Conservation (phyloP, 2,888 invertebrate genomes). For the Sphaerophoria taeniata region DNA sequence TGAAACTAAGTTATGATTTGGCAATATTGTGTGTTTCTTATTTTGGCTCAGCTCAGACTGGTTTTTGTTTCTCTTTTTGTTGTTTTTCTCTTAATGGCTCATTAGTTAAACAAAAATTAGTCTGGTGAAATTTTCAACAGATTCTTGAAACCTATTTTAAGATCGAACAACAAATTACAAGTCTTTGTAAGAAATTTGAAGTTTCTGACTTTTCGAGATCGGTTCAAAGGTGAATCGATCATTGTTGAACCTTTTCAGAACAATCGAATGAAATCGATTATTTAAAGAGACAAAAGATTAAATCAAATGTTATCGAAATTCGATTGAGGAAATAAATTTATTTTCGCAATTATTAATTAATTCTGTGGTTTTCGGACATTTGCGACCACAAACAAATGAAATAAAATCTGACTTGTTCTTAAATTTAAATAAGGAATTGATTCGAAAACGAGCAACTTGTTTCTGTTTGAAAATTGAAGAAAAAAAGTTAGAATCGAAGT, state of each 20-base stretch:
- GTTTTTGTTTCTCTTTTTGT: constrained; percentile 21
- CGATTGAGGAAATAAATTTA: constrained; percentile 19
- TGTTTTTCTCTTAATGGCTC: constrained; percentile 35
- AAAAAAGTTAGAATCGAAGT: not conserved
- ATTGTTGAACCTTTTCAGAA: no score
- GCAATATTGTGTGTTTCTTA: constrained; percentile 58
- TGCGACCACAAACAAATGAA: not conserved
- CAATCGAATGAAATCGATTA: no score
- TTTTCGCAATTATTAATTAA: constrained; percentile 2
- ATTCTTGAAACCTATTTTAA: not conserved
- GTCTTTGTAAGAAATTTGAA: no score
- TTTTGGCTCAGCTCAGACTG: no score
- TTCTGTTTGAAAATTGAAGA: constrained; percentile 2
- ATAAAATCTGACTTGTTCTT: constrained; percentile 18
- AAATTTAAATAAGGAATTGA: constrained; percentile 3
- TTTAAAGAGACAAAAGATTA: no score
- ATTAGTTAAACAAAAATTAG: constrained; percentile 1
- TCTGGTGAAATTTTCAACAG: not conserved
- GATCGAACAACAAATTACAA: no score
- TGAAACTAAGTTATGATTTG: constrained; percentile 50
- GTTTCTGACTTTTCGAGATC: no score
- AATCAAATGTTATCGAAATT: not conserved
- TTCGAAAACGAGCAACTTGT: not conserved
- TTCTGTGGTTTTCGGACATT: not conserved
- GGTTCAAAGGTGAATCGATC: no score